Evolutionary conservation across 2,797 vertebrate species (phyloP).

Genomic region (Chaunax sp.): DNA sequence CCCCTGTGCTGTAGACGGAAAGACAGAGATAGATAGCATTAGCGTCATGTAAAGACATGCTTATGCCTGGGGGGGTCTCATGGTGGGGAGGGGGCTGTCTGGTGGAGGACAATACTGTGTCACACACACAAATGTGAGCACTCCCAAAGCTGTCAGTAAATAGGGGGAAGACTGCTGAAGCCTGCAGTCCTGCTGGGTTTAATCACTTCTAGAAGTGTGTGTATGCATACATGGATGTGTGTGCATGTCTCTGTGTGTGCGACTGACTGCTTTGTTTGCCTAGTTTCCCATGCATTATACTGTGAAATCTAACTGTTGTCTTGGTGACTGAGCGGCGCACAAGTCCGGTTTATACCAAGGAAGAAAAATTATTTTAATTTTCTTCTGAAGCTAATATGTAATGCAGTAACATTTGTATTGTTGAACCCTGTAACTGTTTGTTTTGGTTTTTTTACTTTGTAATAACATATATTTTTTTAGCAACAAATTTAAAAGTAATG

Average conservation of each 20-base stretch:
- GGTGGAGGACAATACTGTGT: conserved; percentile 49
- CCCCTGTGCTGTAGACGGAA: conserved; percentile 10
- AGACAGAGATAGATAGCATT: conserved; percentile 46
- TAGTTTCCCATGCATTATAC: conserved; percentile 73
- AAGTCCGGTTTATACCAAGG: conserved; percentile 19
- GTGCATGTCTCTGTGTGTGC: conserved; percentile 12
- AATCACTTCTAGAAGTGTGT: conserved; percentile 60
- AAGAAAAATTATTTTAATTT: conserved; percentile 17
- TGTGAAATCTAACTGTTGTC: conserved; percentile 66
- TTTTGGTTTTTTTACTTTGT: background rate
- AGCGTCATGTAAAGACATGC: conserved; percentile 67
- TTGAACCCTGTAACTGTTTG: background rate
- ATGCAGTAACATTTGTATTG: background rate
- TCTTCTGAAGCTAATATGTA: background rate
- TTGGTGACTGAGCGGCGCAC: conserved; percentile 50
- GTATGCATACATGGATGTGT: conserved; percentile 15
- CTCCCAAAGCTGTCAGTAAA: conserved; percentile 57
- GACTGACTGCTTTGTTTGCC: conserved; percentile 70
- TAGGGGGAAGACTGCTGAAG: conserved; percentile 47
- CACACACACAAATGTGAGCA: conserved; percentile 28
- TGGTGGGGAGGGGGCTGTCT: conserved; percentile 35
- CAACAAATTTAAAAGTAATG: background rate
- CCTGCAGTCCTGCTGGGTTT: conserved; percentile 71
- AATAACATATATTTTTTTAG: background rate
- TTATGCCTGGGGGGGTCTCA: conserved; percentile 54